Conservation (phyloP, 2,888 invertebrate species). For the Mythimna albipuncta region DNA sequence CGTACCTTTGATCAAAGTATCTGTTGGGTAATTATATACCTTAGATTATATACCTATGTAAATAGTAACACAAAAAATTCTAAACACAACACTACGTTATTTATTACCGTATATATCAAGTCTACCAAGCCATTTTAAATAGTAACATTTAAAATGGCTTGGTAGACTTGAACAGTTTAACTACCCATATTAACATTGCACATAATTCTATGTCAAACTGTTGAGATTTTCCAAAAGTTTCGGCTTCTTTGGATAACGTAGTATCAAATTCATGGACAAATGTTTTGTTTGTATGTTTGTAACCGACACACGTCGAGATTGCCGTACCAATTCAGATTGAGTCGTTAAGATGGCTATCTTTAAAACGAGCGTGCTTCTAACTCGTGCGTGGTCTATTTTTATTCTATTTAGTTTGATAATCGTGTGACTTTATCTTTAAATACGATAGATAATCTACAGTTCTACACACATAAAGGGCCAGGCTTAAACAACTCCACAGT, state of each 20-base stretch:
- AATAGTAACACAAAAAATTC: background rate
- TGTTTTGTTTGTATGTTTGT: constrained; percentile 36
- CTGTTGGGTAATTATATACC: background rate
- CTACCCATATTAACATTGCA: background rate
- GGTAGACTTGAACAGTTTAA: background rate
- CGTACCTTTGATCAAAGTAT: background rate
- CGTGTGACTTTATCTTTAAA: background rate
- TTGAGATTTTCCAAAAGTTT: constrained; percentile 29
- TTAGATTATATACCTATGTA: background rate
- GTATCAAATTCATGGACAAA: constrained; percentile 20
- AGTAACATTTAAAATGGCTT: no score
- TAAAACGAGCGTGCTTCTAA: constrained; percentile 14
- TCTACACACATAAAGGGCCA: no score
- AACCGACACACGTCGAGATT: constrained; percentile 38
- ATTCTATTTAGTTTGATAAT: background rate
- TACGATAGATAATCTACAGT: no score
- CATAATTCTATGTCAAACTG: constrained; percentile 22
- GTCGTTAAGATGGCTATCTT: constrained; percentile 47
- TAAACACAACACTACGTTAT: background rate
- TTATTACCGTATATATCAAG: background rate
- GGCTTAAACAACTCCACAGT: no score
- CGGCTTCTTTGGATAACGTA: background rate
- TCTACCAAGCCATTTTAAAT: constrained; percentile 1
- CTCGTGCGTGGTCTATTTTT: constrained; percentile 16
- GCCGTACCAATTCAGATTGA: constrained; percentile 41